Conservation (phyloP, 2,888 invertebrate species). For the Rhingia campestris region DNA sequence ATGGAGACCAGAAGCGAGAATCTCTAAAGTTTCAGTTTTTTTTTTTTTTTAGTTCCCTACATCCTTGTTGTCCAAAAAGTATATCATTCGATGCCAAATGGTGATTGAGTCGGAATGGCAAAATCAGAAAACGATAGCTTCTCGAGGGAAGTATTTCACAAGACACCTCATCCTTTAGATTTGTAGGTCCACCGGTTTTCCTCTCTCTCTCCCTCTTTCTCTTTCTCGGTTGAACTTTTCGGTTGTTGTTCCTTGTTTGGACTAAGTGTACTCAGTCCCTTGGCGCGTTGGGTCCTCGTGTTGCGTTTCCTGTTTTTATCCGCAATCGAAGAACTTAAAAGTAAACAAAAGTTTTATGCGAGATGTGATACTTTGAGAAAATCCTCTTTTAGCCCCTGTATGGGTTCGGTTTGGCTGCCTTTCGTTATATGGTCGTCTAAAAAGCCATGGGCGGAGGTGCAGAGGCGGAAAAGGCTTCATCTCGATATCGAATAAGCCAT, state of each 20-base stretch:
- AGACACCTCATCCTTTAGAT: slow-evolving; percentile 60
- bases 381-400: slow-evolving; percentile 63
- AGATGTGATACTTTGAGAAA: slow-evolving; percentile 71
- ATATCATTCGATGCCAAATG: slow-evolving; percentile 63
- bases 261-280: slow-evolving; percentile 2
- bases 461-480: slow-evolving; percentile 7
- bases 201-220: background rate
- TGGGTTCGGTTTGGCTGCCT: slow-evolving; percentile 51
- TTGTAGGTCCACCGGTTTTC: slow-evolving; percentile 21
- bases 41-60: slow-evolving; percentile 1
- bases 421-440: slow-evolving; percentile 50
- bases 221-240: slow-evolving; percentile 25
- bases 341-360: slow-evolving; percentile 73
- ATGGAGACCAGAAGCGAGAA: slow-evolving; percentile 39
- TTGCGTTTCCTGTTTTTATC: slow-evolving; percentile 66
- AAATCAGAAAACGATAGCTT: slow-evolving; percentile 65
- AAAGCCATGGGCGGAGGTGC: slow-evolving; percentile 5
- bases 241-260: slow-evolving; percentile 17
- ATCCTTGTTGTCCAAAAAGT: slow-evolving; percentile 3
- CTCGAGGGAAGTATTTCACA: slow-evolving; percentile 44
- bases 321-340: slow-evolving; percentile 72
- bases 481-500: slow-evolving; percentile 71
- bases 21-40: slow-evolving; percentile 37
- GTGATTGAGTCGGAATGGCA: slow-evolving; percentile 65
- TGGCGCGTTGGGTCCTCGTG: slow-evolving; percentile 22